A percentile compares a stretch with the other conserved stretches of the same genome.
phyloP scores from a whole-genome alignment of 92 coral and sea anemone species.

The Anthopleura xanthogrammica region DNA sequence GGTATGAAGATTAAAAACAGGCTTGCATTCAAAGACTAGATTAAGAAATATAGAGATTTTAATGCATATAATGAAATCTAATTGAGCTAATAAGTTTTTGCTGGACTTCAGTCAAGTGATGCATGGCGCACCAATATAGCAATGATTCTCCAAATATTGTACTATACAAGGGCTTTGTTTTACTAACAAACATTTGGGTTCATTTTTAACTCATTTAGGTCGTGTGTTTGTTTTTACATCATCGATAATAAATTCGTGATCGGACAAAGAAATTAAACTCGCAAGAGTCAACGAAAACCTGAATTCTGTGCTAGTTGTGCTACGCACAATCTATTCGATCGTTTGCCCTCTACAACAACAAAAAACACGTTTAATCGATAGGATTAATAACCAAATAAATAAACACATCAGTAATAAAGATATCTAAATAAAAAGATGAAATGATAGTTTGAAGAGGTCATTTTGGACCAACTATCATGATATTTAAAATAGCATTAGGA shows the following conservation, averaged over 20 bases:
- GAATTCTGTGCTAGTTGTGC: background rate
- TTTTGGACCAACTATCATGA: background rate
- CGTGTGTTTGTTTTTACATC: background rate
- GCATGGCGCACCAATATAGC: background rate
- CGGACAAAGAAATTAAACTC: background rate
- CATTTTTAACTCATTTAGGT: background rate
- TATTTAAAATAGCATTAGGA: background rate
- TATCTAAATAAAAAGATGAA: background rate
- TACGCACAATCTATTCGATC: background rate
- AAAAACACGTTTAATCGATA: background rate
- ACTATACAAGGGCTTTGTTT: background rate
- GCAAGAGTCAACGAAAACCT: background rate
- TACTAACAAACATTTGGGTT: background rate
- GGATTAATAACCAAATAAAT: background rate
- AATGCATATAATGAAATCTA: background rate
- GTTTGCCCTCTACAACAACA: background rate
- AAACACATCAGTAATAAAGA: background rate
- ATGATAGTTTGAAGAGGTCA: background rate
- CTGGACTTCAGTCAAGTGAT: background rate
- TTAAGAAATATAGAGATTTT: background rate
- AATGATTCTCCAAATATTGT: background rate
- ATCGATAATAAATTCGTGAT: background rate
- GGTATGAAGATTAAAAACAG: background rate
- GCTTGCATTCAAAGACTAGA: background rate
- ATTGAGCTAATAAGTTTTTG: background rate